Evolutionary conservation across 1,140 invertebrate genomes (phyloP).

Genomic region (Lepidostoma basale): DNA sequence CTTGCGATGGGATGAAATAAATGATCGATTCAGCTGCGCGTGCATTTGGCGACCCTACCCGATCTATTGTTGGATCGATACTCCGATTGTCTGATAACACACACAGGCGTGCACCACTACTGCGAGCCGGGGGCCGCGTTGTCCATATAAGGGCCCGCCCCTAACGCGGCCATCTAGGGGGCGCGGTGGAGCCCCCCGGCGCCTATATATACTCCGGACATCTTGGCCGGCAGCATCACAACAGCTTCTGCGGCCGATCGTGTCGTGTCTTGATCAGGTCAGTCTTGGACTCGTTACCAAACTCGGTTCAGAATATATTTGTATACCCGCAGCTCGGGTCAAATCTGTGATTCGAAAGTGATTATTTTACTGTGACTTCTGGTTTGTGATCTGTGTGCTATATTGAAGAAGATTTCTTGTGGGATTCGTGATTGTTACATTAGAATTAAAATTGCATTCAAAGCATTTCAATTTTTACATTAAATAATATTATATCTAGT

Average conservation of each 20-base stretch:
- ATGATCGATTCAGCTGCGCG: no score
- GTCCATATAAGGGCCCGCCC: conserved; percentile 4
- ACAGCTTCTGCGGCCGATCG: not conserved
- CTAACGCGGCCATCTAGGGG: not conserved
- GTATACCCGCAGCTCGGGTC: no score
- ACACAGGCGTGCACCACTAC: not conserved
- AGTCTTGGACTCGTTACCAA: not conserved
- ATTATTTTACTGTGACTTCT: no score
- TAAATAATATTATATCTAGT: no score
- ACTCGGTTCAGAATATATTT: no score
- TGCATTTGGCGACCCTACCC: not conserved
- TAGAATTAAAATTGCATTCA: no score
- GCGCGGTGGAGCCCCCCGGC: not conserved
- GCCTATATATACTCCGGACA: not conserved
- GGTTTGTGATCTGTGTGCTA: no score
- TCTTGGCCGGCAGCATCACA: not conserved
- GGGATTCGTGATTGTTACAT: no score
- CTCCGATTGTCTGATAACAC: not conserved
- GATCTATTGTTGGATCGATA: conserved; percentile 9
- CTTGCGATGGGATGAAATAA: no score
- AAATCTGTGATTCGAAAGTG: no score
- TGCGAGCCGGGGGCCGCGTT: not conserved
- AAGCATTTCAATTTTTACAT: no score
- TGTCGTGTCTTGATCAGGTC: conserved; percentile 10
- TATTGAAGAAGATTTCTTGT: no score